A percentile compares a stretch with the other conserved stretches of the same genome.
Evolutionary conservation across 2,888 invertebrate genomes (phyloP).

Genomic region (Lasius platythorax): DNA sequence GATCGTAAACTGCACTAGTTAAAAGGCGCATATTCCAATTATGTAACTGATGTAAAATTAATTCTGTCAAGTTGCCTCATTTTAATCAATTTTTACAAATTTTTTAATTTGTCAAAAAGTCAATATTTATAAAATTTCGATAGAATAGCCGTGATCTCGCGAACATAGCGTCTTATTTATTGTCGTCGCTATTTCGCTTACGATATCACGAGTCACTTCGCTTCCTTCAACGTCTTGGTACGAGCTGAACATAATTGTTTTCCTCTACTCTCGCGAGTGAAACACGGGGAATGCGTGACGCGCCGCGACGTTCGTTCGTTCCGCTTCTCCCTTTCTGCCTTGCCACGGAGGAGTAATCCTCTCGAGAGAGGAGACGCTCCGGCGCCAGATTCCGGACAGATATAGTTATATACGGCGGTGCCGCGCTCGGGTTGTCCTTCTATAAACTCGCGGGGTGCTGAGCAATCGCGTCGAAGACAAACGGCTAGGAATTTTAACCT

Average conservation of each 20-base stretch:
- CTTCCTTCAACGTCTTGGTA: slow-evolving; percentile 9
- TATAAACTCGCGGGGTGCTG: slow-evolving; percentile 52
- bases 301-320: slow-evolving; percentile 35
- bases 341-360: slow-evolving; percentile 54
- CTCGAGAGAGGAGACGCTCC: slow-evolving; percentile 70
- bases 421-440: slow-evolving; percentile 41
- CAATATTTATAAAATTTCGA: not conserved
- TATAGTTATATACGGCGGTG: slow-evolving; percentile 18
- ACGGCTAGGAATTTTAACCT: slow-evolving; percentile 60
- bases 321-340: slow-evolving; percentile 1
- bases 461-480: slow-evolving; percentile 59
- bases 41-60: not conserved
- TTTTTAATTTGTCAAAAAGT: not conserved
- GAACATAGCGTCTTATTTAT: not conserved
- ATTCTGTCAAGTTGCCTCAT: not conserved
- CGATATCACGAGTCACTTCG: not conserved
- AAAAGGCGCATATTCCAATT: not conserved
- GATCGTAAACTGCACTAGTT: not conserved
- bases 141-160: not conserved
- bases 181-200: not conserved
- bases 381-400: slow-evolving; percentile 75
- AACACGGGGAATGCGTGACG: slow-evolving; percentile 40
- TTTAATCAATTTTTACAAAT: not conserved
- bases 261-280: slow-evolving; percentile 22
- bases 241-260: slow-evolving; percentile 38